These are phyloP conservation scores for Pachypsylla venusta DNA, from an alignment of 1,140 invertebrate species.

Conservation along the genomic window DNA sequence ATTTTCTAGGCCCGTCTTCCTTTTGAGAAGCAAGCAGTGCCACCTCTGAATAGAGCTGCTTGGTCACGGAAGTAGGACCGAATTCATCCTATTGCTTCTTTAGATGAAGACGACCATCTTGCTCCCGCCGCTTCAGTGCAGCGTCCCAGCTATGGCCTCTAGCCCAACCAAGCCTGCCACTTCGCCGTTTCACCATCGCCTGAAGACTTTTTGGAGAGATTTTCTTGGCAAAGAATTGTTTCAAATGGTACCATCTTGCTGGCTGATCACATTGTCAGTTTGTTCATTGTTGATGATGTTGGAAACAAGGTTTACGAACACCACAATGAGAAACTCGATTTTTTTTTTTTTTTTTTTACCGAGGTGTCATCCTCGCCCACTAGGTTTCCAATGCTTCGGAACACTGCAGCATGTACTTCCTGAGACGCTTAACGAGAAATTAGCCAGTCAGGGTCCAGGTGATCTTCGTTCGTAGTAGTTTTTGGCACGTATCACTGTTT, in stretches of 20 bases:
- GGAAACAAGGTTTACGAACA: not conserved
- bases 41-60: not conserved
- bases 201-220: not conserved
- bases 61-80: not conserved
- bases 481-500: not conserved
- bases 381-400: too few relatives aligned
- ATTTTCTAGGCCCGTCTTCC: too few relatives aligned
- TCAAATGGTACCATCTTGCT: not conserved
- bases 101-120: not conserved
- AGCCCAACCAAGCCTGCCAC: not conserved
- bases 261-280: too few relatives aligned
- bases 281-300: not conserved
- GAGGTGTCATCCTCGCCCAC: too few relatives aligned
- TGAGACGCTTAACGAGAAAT: too few relatives aligned
- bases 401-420: too few relatives aligned
- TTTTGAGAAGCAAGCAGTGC: not conserved
- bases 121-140: not conserved
- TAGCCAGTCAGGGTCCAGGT: too few relatives aligned
- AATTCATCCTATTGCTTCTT: not conserved
- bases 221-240: not conserved
- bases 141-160: not conserved
- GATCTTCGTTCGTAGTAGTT: not conserved
- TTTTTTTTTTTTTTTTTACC: not conserved
- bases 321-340: not conserved
- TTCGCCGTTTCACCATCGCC: not conserved